Evolutionary conservation across 2,888 invertebrate genomes (phyloP).

Genomic region (Protodeltote pygarga): DNA sequence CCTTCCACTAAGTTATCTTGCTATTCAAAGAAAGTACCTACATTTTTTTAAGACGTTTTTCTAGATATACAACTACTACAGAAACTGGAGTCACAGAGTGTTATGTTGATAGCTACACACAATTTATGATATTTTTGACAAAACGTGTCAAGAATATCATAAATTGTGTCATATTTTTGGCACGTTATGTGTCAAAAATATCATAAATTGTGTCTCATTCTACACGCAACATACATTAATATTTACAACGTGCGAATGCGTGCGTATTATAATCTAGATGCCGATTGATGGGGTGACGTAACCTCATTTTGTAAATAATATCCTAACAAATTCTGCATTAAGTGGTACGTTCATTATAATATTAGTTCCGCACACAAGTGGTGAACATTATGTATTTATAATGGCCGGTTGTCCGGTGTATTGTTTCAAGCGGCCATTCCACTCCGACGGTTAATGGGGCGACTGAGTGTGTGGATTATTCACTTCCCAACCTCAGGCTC

Average conservation of each 20-base stretch:
- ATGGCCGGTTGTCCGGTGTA: constrained; percentile 52
- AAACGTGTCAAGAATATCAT: too few species aligned
- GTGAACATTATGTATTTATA: constrained; percentile 48
- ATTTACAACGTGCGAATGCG: neutral
- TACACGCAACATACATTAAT: too few species aligned
- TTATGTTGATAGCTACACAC: too few species aligned
- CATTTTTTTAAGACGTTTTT: too few species aligned
- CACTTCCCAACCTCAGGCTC: constrained; percentile 58
- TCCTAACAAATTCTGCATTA: constrained; percentile 22
- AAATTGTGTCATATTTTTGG: too few species aligned
- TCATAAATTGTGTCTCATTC: too few species aligned
- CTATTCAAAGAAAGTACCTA: too few species aligned
- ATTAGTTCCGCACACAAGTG: constrained; percentile 49
- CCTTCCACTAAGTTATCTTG: too few species aligned
- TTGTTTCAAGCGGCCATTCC: constrained; percentile 57
- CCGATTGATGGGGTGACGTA: constrained; percentile 20
- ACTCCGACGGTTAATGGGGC: constrained; percentile 51
- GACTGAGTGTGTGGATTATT: constrained; percentile 47
- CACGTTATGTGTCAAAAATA: too few species aligned
- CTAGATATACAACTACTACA: too few species aligned
- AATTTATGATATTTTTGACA: too few species aligned
- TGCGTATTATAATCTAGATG: constrained; percentile 4
- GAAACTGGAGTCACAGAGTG: too few species aligned
- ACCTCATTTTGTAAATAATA: constrained; percentile 23
- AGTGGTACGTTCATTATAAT: constrained; percentile 32